Evolutionary conservation across 2,113 vertebrate species (phyloP).

Genomic region (Gymnorhina tibicen): DNA sequence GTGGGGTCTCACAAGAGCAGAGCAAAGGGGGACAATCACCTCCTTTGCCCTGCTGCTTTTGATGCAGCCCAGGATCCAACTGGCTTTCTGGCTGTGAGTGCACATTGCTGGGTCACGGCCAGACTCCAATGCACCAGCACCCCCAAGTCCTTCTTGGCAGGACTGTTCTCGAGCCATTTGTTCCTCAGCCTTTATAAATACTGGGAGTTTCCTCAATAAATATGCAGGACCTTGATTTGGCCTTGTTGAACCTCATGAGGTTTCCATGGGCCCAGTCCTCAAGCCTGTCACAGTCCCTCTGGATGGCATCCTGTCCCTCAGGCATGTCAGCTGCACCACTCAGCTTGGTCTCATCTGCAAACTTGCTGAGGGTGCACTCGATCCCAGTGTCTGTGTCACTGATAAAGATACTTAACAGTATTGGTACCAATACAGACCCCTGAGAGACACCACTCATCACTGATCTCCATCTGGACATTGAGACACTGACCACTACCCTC

Average conservation of each 20-base stretch:
- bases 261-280: background rate
- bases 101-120: background rate
- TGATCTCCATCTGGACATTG: too few relatives aligned
- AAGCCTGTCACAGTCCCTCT: background rate
- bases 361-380: background rate
- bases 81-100: background rate
- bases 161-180: background rate
- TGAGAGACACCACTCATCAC: background rate
- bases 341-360: background rate
- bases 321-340: background rate
- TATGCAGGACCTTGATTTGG: background rate
- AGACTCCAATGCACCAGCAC: background rate
- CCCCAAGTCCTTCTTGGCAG: background rate
- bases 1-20: background rate
- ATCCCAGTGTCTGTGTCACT: background rate
- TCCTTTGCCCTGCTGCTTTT: background rate
- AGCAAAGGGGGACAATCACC: background rate
- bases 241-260: background rate
- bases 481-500: background rate
- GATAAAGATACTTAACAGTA: background rate
- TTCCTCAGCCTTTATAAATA: background rate
- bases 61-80: background rate
- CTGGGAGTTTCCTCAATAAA: background rate
- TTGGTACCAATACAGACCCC: background rate
- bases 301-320: background rate